Evolutionary conservation across 1,140 invertebrate genomes (phyloP).

Genomic region (Drosophila orosa): DNA sequence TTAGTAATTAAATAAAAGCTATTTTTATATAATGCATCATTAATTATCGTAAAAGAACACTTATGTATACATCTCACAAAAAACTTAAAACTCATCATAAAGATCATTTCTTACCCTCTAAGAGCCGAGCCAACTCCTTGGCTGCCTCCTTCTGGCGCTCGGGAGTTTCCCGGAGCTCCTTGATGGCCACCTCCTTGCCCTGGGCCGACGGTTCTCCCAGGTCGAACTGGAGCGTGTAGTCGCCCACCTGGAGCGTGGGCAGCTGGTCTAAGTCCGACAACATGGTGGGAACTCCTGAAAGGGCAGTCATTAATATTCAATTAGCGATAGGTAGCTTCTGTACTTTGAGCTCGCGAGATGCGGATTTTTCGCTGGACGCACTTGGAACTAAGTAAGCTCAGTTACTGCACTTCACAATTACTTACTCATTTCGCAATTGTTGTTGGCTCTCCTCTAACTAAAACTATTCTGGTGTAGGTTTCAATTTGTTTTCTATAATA

Average conservation of each 20-base stretch:
- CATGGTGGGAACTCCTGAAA: slow-evolving; percentile 88
- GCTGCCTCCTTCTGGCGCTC: slow-evolving; percentile 88
- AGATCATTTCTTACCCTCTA: slow-evolving; percentile 86
- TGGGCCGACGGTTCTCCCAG: slow-evolving; percentile 87
- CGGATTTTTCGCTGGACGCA: slow-evolving; percentile 5
- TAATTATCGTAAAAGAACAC: no score
- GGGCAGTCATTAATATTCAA: slow-evolving; percentile 41
- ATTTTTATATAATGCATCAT: neutral
- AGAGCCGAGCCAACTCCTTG: slow-evolving; percentile 87
- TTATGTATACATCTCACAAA: no score
- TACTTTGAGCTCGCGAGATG: slow-evolving; percentile 28
- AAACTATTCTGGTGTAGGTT: slow-evolving; percentile 33
- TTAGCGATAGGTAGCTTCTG: slow-evolving; percentile 23
- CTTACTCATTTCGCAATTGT: slow-evolving; percentile 72
- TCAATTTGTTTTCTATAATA: slow-evolving; percentile 20
- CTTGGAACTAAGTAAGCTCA: slow-evolving; percentile 33
- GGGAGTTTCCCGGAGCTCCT: slow-evolving; percentile 89
- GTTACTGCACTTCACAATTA: slow-evolving; percentile 50
- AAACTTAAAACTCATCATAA: neutral
- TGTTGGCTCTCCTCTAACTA: slow-evolving; percentile 24
- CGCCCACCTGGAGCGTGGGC: slow-evolving; percentile 88
- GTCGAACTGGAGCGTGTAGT: slow-evolving; percentile 89
- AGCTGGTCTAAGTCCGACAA: slow-evolving; percentile 88
- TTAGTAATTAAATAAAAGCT: neutral
- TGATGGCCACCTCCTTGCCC: slow-evolving; percentile 88